Evolutionary conservation across 2,797 vertebrate species (phyloP), one percentile per base, ranked within the genome.

Genomic region (Acrossocheilus wenchowensis): DNA sequence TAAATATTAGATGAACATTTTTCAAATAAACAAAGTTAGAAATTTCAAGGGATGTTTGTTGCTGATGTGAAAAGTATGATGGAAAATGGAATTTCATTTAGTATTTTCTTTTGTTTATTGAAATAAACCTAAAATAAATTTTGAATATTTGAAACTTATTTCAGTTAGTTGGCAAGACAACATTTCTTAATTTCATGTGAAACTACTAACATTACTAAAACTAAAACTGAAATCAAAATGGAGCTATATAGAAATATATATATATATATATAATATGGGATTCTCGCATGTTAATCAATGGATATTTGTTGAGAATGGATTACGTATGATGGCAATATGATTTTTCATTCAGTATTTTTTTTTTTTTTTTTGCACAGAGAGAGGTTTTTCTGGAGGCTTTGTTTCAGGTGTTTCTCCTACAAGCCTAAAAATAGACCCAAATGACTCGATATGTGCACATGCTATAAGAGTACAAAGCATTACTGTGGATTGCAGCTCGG

Each of bases 371-470:
- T 36, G 50, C 50, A 54, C 5, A 36, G 2, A 21, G 2, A 77
- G 30, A 36, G 50, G 50, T 14, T 78, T 6, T n/a, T 36, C 36
- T 10, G 54, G 14, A 62, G 23, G 23, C 77, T 62, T 78, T 43
- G 36, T 60, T 78, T 10, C 77, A 78, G 54, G 77, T 78, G 77
- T 78, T 62, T 78, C 36, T 78, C 54, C 14, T 45, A 66, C 60
- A 45, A 43, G 41, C n/a, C 41, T 64, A 80, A 66, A 64, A 43
- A 66, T 80, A 66, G 54, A 66, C 7, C 2, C 15, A 64, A 80
- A 64, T 45, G 54, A 64, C 39, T 60, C 78, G 64, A 64, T 64
- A 80, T 2, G 26, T 41, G 77, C 30, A 45, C 78, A 48, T 62
- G 43, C 57, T 34, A n/a, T 30, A 80, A 45, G 15, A 64, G 57